Evolutionary conservation across 2,888 invertebrate genomes (phyloP).

Genomic region (Ernsta delagoae): DNA sequence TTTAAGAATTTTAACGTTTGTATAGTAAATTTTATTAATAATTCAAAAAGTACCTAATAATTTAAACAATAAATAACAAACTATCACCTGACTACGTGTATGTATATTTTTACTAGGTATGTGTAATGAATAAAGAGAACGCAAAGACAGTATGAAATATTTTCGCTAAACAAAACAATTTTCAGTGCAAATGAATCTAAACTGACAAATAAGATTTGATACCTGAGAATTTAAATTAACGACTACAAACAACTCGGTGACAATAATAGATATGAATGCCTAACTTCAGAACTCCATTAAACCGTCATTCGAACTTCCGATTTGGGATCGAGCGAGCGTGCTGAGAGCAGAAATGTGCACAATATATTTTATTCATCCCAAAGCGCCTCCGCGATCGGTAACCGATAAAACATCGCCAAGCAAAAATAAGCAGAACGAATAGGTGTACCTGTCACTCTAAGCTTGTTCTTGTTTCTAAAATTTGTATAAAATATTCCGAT

Average conservation of each 20-base stretch:
- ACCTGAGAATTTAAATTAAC: constrained; percentile 75
- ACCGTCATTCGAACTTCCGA: constrained; percentile 71
- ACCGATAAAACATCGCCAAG: constrained; percentile 75
- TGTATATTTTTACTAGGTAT: no score
- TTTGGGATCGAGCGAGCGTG: constrained; percentile 69
- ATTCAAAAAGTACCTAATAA: no score
- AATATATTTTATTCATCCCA: constrained; percentile 82
- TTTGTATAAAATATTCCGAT: constrained; percentile 84
- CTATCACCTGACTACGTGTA: neutral
- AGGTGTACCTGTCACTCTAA: constrained; percentile 81
- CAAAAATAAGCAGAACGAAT: constrained; percentile 80
- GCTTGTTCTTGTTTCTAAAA: constrained; percentile 83
- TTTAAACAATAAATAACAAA: no score
- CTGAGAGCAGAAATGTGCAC: constrained; percentile 64
- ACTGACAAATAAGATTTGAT: constrained; percentile 72
- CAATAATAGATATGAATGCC: constrained; percentile 77
- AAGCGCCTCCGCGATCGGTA: constrained; percentile 73
- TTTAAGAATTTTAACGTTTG: no score
- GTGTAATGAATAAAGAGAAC: no score
- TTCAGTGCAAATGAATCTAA: constrained; percentile 49
- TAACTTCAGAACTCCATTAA: constrained; percentile 80
- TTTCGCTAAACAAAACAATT: neutral
- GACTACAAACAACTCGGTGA: constrained; percentile 72
- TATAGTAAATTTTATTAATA: no score
- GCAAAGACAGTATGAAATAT: constrained; percentile 7